A percentile compares a stretch with the other conserved stretches of the same genome.
Evolutionary conservation across 1,140 invertebrate genomes (phyloP).

Genomic region (Amphibalanus amphitrite): DNA sequence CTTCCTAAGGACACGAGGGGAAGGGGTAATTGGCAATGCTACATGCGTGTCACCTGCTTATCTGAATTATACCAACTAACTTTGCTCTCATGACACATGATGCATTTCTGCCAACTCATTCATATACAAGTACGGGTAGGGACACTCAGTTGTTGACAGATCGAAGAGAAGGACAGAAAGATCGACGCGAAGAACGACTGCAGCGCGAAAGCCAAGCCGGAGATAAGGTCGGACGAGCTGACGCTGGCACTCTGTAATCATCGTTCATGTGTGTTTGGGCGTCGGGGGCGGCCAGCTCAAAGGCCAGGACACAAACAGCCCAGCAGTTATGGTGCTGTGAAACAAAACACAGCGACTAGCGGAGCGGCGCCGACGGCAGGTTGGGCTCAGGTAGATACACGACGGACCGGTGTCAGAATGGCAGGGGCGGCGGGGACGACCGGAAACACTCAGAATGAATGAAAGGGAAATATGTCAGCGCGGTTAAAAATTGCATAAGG

Average conservation of each 20-base stretch:
- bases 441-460: too few relatives aligned
- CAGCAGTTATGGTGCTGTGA: too few relatives aligned
- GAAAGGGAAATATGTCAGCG: too few relatives aligned
- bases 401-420: not conserved
- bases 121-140: slow-evolving; percentile 7
- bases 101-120: not conserved
- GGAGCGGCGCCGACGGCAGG: too few relatives aligned
- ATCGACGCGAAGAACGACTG: not conserved
- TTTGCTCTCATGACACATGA: not conserved
- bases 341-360: too few relatives aligned
- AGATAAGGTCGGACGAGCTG: too few relatives aligned
- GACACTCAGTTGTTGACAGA: not conserved
- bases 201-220: too few relatives aligned
- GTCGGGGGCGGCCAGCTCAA: too few relatives aligned
- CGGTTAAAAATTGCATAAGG: too few relatives aligned
- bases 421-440: not conserved
- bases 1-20: slow-evolving; percentile 40
- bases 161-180: not conserved
- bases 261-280: not conserved
- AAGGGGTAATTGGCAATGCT: not conserved
- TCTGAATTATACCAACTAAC: not conserved
- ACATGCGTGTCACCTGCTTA: not conserved
- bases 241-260: not conserved
- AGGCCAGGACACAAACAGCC: too few relatives aligned
- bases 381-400: too few relatives aligned